phyloP scores from a whole-genome alignment of 2,888 invertebrate species.

The Acrobasis suavella region DNA sequence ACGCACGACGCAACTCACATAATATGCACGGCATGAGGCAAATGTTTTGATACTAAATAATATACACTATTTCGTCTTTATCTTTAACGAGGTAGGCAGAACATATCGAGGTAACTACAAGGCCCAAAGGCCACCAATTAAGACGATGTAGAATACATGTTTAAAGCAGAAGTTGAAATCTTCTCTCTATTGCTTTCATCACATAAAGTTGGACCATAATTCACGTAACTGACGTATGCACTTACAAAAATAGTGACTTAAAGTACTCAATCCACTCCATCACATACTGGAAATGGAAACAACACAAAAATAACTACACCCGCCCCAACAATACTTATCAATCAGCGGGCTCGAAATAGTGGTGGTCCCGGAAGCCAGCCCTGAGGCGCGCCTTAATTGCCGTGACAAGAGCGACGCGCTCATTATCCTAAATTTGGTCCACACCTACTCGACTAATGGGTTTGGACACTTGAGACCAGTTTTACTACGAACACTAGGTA shows the following conservation, averaged over 20 bases:
- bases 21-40: background rate
- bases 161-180: too few relatives aligned
- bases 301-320: constrained; percentile 42
- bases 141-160: too few relatives aligned
- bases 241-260: background rate
- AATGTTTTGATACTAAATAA: background rate
- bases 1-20: constrained; percentile 13
- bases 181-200: too few relatives aligned
- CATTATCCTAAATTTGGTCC: constrained; percentile 63
- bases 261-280: constrained; percentile 3
- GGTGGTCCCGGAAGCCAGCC: constrained; percentile 53
- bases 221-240: too few relatives aligned
- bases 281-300: constrained; percentile 26
- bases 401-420: constrained; percentile 58
- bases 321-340: constrained; percentile 47
- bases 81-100: too few relatives aligned
- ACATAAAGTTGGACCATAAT: too few relatives aligned
- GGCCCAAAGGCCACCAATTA: too few relatives aligned
- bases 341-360: constrained; percentile 58
- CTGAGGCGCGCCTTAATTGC: constrained; percentile 55
- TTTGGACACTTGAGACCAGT: constrained; percentile 32
- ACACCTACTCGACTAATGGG: constrained; percentile 51
- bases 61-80: too few relatives aligned
- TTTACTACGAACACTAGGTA: background rate
- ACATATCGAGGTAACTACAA: too few relatives aligned